Base-by-base conservation (phyloP, 2,888 invertebrate genomes). In the Metallyticus violacea region DNA sequence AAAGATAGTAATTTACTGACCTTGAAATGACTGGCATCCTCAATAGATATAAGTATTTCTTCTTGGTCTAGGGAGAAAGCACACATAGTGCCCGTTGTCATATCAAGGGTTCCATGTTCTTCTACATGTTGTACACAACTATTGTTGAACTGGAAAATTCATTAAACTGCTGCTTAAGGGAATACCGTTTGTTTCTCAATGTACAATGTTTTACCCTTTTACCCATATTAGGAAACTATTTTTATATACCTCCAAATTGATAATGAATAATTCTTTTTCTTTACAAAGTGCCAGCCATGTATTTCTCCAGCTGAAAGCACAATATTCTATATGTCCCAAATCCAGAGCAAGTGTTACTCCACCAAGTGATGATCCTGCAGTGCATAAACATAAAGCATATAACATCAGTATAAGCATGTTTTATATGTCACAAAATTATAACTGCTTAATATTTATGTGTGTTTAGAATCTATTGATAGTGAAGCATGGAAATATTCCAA, bases 261-360 rank as follows among this genome's bases (percentile, higher is more conserved):
- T 76, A 5, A 87, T 22, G 84, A 77, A 82, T 25, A 86, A 25
- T 79, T 88, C 86, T 40, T 78, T 86, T 9, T 83, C 30, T 25
- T 40, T 86, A 76, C 86, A 88, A 7, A 88, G 76, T 9, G 88
- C 86, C 2, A 88, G 79, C 86, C 88, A 87, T 5, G 29, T 9
- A 26, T 82, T 85, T 77, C 87, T 62, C 76, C 85, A 86, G 30
- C 86, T 87, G 77, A 88, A 86, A 22, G 86, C 29, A 80, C 88
- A 88, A 27, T 79, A 86, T 2, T 85, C 82, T 25, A 88, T 77
- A 6, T 78, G n/a, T 4, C 88, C 88, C 15, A 87, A 15, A 29
- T 88, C 85, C 26, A 88, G 6, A n/a, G 83, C 87, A 6, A 87
- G 77, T 29, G 40, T 27, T 27, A 85, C 62, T 7, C 86, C 86